Percentiles rank a stretch among this genome's conserved stretches.
Evolutionary conservation across 2,797 vertebrate species (phyloP).

Genomic region (Lepilemur ruficaudatus): DNA sequence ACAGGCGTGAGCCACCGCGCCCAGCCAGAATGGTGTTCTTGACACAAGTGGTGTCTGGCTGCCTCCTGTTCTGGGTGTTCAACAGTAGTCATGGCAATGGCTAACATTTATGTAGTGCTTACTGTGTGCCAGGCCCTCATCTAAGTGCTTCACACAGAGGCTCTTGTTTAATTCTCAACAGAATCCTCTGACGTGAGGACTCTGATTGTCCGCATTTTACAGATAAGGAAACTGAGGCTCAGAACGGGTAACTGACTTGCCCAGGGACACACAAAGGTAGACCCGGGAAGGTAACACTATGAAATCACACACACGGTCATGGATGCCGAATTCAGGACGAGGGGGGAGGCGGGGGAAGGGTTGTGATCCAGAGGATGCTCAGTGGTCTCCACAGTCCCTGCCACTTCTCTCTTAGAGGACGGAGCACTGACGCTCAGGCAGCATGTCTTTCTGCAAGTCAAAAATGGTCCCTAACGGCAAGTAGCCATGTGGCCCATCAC

Average conservation of each 20-base stretch:
- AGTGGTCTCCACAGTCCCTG: neutral
- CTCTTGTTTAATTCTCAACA: no score
- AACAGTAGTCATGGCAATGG: neutral
- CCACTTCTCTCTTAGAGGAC: neutral
- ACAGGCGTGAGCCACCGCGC: no score
- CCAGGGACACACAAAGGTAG: neutral
- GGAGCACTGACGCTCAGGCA: neutral
- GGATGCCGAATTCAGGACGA: neutral
- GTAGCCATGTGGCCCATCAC: neutral
- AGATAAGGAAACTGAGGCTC: neutral
- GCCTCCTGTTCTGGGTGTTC: no score
- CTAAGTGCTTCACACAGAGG: neutral
- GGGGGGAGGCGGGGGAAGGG: neutral
- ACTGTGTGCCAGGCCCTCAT: neutral
- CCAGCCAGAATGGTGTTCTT: neutral
- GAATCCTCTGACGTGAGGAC: neutral
- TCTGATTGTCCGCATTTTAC: neutral
- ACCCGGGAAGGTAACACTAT: neutral
- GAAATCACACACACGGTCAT: neutral
- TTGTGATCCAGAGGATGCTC: neutral
- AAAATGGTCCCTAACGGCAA: neutral
- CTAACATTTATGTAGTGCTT: neutral
- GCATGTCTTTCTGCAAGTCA: neutral
- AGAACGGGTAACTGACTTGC: neutral
- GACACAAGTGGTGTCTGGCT: neutral